Evolutionary conservation across 2,113 vertebrate genomes (phyloP).

Genomic region (Glareola pratincola): DNA sequence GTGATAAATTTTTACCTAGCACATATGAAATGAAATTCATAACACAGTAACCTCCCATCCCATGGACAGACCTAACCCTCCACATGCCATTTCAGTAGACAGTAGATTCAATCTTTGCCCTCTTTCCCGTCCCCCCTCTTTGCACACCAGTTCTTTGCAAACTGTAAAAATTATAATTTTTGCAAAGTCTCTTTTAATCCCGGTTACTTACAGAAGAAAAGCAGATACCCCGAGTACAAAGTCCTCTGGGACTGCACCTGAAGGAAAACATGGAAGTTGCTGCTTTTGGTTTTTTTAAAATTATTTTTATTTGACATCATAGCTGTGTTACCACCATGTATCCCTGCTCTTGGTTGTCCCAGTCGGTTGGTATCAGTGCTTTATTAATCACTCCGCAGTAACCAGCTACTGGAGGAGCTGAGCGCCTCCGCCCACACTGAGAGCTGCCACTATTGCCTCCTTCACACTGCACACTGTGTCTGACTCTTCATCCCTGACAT

Average conservation of each 20-base stretch:
- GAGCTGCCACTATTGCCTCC: neutral
- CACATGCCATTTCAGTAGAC: neutral
- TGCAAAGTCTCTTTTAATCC: neutral
- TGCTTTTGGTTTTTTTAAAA: accelerated
- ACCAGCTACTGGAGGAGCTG: neutral
- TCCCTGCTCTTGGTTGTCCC: neutral
- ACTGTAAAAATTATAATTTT: neutral
- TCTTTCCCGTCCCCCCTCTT: neutral
- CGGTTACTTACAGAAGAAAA: neutral
- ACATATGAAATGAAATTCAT: neutral
- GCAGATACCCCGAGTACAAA: neutral
- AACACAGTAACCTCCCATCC: neutral
- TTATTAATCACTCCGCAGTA: neutral
- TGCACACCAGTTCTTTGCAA: neutral
- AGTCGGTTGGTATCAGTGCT: neutral
- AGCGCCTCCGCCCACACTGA: neutral
- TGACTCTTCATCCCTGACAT: neutral
- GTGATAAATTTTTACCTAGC: neutral
- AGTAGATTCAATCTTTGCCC: neutral
- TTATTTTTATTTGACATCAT: neutral
- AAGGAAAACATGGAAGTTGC: neutral
- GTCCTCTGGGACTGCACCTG: neutral
- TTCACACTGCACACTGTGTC: neutral
- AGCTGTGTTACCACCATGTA: neutral
- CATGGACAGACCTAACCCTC: neutral